These are phyloP conservation scores for Lipotes vexillifer DNA, from an alignment of 2,113 vertebrate species.

Conservation along the genomic window DNA sequence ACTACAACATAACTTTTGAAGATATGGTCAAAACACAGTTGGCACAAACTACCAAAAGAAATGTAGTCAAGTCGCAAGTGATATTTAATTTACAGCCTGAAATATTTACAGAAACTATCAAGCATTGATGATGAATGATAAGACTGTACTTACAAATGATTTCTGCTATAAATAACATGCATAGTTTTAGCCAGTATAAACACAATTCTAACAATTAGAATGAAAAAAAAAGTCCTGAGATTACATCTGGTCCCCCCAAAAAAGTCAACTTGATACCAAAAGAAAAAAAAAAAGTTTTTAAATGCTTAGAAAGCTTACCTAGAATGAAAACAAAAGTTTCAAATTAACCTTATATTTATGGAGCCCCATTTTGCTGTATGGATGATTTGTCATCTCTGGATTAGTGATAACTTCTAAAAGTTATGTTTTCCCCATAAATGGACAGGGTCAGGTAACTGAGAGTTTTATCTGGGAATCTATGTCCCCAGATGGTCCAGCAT, in stretches of 20 bases:
- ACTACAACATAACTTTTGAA: not conserved
- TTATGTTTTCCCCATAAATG: not conserved
- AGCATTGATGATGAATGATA: not conserved
- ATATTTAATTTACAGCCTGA: not conserved
- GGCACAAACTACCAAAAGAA: constrained; percentile 1
- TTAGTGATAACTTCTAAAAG: not conserved
- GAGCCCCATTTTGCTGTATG: not conserved
- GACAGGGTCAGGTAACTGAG: not conserved
- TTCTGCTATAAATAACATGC: not conserved
- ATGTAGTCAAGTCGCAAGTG: not conserved
- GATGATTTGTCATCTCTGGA: not conserved
- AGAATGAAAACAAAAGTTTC: not conserved
- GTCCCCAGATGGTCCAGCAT: not conserved
- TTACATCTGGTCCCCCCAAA: not conserved
- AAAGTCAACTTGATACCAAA: not conserved
- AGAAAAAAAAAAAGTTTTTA: not conserved
- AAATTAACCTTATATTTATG: not conserved
- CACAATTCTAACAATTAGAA: not conserved
- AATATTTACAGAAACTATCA: not conserved
- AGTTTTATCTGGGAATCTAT: not conserved
- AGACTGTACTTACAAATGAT: not conserved
- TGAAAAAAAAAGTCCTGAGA: not conserved
- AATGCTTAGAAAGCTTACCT: not conserved
- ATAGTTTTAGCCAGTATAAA: not conserved
- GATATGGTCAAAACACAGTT: not conserved